phyloP scores from a whole-genome alignment of 1,140 invertebrate species.

The Pogonus chalceus region DNA sequence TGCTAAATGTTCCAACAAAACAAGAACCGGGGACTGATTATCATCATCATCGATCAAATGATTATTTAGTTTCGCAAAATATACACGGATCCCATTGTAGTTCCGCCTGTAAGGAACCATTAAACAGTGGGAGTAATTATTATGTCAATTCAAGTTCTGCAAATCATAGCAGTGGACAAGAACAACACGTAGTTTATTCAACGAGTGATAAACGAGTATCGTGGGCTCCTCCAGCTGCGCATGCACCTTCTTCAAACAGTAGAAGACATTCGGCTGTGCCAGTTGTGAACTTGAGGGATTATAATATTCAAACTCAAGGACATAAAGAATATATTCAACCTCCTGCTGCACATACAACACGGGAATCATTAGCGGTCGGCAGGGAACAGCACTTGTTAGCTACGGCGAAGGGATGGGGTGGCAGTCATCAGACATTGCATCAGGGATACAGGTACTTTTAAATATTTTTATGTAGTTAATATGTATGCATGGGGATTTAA shows the following conservation, averaged over 20 bases:
- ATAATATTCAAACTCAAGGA: constrained; percentile 22
- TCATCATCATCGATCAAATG: constrained; percentile 22
- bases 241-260: constrained; percentile 39
- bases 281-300: constrained; percentile 31
- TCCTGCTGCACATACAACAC: constrained; percentile 49
- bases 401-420: constrained; percentile 33
- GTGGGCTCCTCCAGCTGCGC: constrained; percentile 43
- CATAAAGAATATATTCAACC: constrained; percentile 49
- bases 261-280: constrained; percentile 31
- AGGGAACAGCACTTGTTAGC: constrained; percentile 37
- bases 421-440: constrained; percentile 37
- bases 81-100: constrained; percentile 25
- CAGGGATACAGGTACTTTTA: constrained; percentile 50
- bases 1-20: constrained; percentile 38
- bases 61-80: constrained; percentile 23
- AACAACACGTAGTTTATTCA: constrained; percentile 36
- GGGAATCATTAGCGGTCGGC: constrained; percentile 29
- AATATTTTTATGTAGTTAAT: too few relatives aligned
- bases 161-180: constrained; percentile 27
- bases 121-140: constrained; percentile 33
- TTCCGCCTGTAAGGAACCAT: constrained; percentile 31
- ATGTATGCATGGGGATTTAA: too few relatives aligned
- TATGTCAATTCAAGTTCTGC: constrained; percentile 41
- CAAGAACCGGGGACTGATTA: constrained; percentile 37
- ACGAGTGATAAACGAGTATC: constrained; percentile 47